Base-by-base conservation (phyloP, 23 tunicate genomes). In the Pegea sp. region DNA sequence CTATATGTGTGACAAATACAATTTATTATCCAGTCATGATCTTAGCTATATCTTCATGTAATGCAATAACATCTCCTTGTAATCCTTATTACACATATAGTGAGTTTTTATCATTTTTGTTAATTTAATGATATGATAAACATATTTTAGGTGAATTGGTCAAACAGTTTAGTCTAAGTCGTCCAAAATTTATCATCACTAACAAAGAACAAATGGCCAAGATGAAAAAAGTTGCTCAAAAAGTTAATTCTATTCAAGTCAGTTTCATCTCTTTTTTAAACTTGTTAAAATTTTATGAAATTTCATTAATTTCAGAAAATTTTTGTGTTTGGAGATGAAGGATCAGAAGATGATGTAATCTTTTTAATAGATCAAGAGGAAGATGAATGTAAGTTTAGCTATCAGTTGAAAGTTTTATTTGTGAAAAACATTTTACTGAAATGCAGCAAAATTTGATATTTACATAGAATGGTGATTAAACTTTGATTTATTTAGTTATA, bases 1-100 rank as follows among this genome's bases (percentile, higher is more conserved):
- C 72, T 0, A 22, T 74, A 1, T 59, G 66, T 18, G 20, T 57
- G 2, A 44, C 66, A n/a, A 74, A 74, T 49, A 60, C 68, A 51
- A 52, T 59, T 28, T 68, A 74, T 29, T 74, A 65, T 44, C 46
- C 66, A 0, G 23, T 66, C 1, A 28, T 74, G 21, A 52, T 74
- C n/a, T 67, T 74, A n/a, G 84, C 64, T 13, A 30, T 59, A 8
- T 20, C 72, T 1, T 66, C 72, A 1, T 65, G 72, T 50, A 66
- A 66, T 42, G 84, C 67, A 38, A 65, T 65, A 5, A 59, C 67
- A 1, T 38, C 84, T 4, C 53, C 72, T 1, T 74, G 84, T 61
- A 74, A 74, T 31, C 84, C 84, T 18, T 20, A 33, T 1, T 65
- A 65, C 31, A 65, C 67, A 19, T 20, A 26, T 25, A 50, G 84